A percentile compares a stretch with the other conserved stretches of the same genome.
Evolutionary conservation across 2,113 vertebrate genomes (phyloP).

Genomic region (Sclerurus mexicanus): DNA sequence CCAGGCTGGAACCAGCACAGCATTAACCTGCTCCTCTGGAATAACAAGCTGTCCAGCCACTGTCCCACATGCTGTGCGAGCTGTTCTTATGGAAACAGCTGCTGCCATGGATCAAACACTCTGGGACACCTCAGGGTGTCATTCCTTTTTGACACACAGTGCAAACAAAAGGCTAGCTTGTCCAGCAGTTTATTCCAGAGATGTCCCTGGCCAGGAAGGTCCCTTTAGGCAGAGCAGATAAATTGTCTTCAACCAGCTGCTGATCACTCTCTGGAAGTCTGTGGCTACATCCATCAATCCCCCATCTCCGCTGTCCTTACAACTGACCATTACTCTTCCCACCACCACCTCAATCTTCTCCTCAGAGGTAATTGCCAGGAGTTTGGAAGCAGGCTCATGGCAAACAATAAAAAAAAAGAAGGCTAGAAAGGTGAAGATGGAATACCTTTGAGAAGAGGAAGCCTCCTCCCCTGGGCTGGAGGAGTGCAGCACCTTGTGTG

Average conservation of each 20-base stretch:
- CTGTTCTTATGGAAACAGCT: background rate
- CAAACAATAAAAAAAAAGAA: background rate
- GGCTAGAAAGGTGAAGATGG: background rate
- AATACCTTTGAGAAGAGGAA: background rate
- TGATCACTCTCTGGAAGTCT: background rate
- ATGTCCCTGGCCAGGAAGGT: background rate
- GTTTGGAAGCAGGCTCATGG: background rate
- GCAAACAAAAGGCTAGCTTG: background rate
- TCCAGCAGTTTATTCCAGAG: background rate
- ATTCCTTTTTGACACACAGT: background rate
- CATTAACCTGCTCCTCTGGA: background rate
- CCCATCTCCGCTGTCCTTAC: background rate
- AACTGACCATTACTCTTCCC: background rate
- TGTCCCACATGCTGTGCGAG: background rate
- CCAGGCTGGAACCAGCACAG: background rate
- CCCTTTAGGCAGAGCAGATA: background rate
- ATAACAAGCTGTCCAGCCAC: background rate
- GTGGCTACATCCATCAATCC: background rate
- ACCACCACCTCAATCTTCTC: background rate
- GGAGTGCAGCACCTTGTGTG: background rate
- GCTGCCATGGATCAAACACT: background rate
- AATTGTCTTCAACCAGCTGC: background rate
- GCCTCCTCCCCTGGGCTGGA: background rate
- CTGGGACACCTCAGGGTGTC: background rate
- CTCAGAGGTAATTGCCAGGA: background rate